Conservation (phyloP, 1,140 invertebrate genomes). For the Centruroides sculpturatus region DNA sequence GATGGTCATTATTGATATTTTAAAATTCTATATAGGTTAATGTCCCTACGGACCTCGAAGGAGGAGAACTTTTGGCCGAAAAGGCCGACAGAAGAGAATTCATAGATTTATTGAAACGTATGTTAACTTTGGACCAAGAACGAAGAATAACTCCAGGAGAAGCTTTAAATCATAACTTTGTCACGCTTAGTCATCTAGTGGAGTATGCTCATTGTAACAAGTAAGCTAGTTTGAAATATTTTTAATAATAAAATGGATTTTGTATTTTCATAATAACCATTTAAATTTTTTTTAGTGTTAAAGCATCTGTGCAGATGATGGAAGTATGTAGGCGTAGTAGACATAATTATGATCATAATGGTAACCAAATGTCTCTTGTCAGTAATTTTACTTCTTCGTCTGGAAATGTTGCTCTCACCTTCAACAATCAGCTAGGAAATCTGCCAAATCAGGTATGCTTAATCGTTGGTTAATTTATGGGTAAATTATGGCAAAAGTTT, state of each 20-base stretch:
- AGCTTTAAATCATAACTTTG: conserved; percentile 86
- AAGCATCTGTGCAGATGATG: conserved; percentile 92
- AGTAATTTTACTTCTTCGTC: conserved; percentile 55
- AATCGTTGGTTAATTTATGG: background rate
- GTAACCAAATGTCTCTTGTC: conserved; percentile 26
- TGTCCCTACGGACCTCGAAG: conserved; percentile 88
- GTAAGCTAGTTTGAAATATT: conserved; percentile 14
- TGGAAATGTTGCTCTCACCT: conserved; percentile 71
- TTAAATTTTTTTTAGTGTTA: conserved; percentile 38
- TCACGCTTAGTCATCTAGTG: conserved; percentile 77
- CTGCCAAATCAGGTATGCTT: conserved; percentile 30
- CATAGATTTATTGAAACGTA: conserved; percentile 88
- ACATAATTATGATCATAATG: conserved; percentile 16
- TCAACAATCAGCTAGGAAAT: conserved; percentile 55
- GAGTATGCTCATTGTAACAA: conserved; percentile 76
- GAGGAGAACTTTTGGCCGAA: conserved; percentile 83
- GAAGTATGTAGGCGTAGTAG: conserved; percentile 48
- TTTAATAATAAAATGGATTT: background rate
- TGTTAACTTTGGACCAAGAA: conserved; percentile 96
- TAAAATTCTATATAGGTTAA: conserved; percentile 46
- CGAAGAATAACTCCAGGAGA: conserved; percentile 84
- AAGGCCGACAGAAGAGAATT: conserved; percentile 91
- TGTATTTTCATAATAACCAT: background rate
- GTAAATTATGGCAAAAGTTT: background rate
- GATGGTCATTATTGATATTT: background rate